Percentiles rank a stretch among this genome's conserved stretches.
These are phyloP conservation scores for Syrphus vitripennis DNA, from an alignment of 2,888 invertebrate species.

Conservation along the genomic window DNA sequence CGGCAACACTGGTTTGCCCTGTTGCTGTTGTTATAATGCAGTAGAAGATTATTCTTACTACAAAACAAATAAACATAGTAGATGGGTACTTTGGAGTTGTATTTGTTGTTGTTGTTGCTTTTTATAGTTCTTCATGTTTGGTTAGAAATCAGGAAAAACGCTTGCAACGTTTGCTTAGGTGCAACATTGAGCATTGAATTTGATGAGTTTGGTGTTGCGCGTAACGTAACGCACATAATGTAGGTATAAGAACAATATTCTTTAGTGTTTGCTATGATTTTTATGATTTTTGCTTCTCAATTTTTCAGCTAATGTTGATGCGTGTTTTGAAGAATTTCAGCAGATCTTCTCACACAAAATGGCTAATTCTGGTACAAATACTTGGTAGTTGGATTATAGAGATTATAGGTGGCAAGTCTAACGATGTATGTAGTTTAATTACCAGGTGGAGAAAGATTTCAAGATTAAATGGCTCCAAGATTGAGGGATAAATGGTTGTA, in stretches of 20 bases:
- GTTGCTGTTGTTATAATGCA: slow-evolving; percentile 45
- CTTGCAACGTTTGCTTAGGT: slow-evolving; percentile 49
- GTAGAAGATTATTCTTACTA: slow-evolving; percentile 57
- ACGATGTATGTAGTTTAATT: slow-evolving; percentile 7
- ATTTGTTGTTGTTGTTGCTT: slow-evolving; percentile 10
- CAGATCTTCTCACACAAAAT: slow-evolving; percentile 40
- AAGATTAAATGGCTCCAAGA: not conserved
- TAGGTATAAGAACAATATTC: not conserved
- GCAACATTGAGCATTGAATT: slow-evolving; percentile 23
- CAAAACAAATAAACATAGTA: slow-evolving; percentile 58
- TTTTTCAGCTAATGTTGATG: not conserved
- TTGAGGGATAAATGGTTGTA: not conserved
- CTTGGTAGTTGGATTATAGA: slow-evolving; percentile 29
- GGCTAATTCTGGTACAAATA: slow-evolving; percentile 55
- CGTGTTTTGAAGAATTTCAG: slow-evolving; percentile 16
- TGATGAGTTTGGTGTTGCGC: slow-evolving; percentile 13
- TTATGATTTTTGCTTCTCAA: slow-evolving; percentile 30
- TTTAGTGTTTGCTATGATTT: slow-evolving; percentile 32
- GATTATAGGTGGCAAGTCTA: not conserved
- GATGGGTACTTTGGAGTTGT: slow-evolving; percentile 18
- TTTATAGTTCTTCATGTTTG: not conserved
- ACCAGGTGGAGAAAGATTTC: not conserved
- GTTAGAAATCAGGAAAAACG: not conserved
- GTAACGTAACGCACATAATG: not conserved
- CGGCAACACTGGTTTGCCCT: no score